phyloP scores from a whole-genome alignment of 2,797 vertebrate genomes.

The Echeneis naucrates region DNA sequence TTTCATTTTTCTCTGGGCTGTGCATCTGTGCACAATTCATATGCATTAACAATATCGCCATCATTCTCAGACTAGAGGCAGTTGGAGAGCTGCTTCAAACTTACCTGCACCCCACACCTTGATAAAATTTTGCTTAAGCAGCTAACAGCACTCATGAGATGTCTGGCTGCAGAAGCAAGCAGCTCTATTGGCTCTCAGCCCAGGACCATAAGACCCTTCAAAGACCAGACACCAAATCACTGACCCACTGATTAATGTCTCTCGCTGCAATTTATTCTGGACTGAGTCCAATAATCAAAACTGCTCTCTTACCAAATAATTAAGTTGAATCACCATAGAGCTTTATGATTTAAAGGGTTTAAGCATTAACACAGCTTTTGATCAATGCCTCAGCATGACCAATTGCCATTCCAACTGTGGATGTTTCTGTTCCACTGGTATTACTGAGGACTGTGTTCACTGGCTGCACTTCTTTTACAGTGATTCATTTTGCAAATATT shows the following conservation, averaged over 20 bases:
- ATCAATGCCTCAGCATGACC: too few species aligned
- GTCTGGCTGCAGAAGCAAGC: conserved; percentile 6
- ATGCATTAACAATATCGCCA: not conserved
- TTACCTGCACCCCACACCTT: conserved; percentile 4
- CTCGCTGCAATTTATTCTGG: not conserved
- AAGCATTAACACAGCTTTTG: not conserved
- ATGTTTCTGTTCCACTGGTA: too few species aligned
- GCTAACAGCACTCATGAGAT: not conserved
- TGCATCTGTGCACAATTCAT: not conserved
- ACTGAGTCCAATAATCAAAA: not conserved
- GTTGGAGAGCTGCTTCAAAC: not conserved
- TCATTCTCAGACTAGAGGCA: not conserved
- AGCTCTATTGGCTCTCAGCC: conserved; percentile 29
- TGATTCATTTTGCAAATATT: not conserved
- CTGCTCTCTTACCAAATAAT: not conserved
- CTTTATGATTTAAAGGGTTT: not conserved
- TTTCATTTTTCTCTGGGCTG: not conserved
- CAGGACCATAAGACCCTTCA: conserved; percentile 10
- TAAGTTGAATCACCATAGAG: not conserved
- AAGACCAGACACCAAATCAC: conserved; percentile 18
- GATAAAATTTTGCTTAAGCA: not conserved
- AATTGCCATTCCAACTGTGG: too few species aligned
- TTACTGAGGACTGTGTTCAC: too few species aligned
- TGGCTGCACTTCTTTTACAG: too few species aligned
- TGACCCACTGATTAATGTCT: not conserved